These are phyloP conservation scores for Hippoglossus hippoglossus DNA, from an alignment of 2,797 vertebrate species.

Conservation along the genomic window DNA sequence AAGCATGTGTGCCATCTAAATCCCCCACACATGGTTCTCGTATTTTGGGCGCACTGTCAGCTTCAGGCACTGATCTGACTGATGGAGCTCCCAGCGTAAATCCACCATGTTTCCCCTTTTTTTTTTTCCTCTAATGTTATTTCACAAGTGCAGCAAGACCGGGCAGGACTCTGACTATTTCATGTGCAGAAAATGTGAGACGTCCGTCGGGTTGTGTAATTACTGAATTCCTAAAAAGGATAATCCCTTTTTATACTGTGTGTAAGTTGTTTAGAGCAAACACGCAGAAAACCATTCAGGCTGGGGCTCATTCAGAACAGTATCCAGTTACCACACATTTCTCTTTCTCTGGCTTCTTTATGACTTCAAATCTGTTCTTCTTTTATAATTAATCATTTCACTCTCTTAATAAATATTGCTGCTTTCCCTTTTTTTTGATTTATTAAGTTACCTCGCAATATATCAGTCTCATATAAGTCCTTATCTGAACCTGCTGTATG, in stretches of 20 bases:
- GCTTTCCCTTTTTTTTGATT: conserved; percentile 7
- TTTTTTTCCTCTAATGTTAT: conserved; percentile 41
- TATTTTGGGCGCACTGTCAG: conserved; percentile 64
- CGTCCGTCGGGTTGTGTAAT: conserved; percentile 28
- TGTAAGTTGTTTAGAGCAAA: conserved; percentile 12
- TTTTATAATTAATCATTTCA: background rate
- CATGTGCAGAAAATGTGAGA: conserved; percentile 20
- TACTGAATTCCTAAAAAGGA: conserved; percentile 26
- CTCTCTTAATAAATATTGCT: conserved; percentile 1
- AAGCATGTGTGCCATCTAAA: conserved; percentile 70
- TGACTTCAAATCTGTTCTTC: background rate
- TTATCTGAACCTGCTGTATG: conserved; percentile 47
- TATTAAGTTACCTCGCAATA: conserved; percentile 10
- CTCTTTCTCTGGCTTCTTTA: background rate
- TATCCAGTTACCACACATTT: conserved; percentile 9
- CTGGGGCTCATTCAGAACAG: background rate
- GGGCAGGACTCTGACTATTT: conserved; percentile 22
- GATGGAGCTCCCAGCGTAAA: conserved; percentile 54
- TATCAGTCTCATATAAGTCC: conserved; percentile 4
- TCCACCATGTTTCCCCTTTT: conserved; percentile 56
- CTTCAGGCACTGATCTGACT: conserved; percentile 64
- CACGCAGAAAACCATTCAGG: background rate
- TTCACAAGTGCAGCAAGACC: conserved; percentile 61
- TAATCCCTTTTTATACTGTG: conserved; percentile 15
- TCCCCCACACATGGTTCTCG: conserved; percentile 77